Conservation (phyloP, 2,888 invertebrate genomes). For the Tipula helvola region DNA sequence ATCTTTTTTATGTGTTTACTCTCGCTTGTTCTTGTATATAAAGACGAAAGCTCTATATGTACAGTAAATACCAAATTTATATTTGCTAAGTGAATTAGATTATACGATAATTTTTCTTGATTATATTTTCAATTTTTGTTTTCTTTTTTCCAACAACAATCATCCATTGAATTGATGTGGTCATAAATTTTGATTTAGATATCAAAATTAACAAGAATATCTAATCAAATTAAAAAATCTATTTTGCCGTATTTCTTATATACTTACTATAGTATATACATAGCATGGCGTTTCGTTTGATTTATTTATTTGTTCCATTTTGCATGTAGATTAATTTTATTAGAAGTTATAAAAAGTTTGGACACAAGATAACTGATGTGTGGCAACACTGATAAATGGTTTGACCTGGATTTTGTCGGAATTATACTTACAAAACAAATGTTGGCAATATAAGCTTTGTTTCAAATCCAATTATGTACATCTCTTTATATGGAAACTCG, state of each 20-base stretch:
- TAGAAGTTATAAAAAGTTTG: no score
- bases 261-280: background rate
- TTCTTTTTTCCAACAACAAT: background rate
- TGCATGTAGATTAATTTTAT: no score
- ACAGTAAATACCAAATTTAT: background rate
- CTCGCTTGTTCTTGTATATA: background rate
- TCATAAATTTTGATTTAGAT: background rate
- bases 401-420: no score
- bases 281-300: no score
- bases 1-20: background rate
- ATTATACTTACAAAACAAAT: no score
- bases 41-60: background rate
- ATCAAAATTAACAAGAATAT: background rate
- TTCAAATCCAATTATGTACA: no score
- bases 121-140: background rate
- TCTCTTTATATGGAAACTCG: no score
- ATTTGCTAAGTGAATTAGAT: background rate
- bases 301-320: background rate
- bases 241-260: background rate
- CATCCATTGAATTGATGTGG: background rate
- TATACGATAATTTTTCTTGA: background rate
- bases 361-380: no score
- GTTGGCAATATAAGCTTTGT: no score
- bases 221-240: background rate
- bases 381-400: no score